Base-by-base conservation (phyloP, 2,797 vertebrate genomes). In the Molossus alvarezi region DNA sequence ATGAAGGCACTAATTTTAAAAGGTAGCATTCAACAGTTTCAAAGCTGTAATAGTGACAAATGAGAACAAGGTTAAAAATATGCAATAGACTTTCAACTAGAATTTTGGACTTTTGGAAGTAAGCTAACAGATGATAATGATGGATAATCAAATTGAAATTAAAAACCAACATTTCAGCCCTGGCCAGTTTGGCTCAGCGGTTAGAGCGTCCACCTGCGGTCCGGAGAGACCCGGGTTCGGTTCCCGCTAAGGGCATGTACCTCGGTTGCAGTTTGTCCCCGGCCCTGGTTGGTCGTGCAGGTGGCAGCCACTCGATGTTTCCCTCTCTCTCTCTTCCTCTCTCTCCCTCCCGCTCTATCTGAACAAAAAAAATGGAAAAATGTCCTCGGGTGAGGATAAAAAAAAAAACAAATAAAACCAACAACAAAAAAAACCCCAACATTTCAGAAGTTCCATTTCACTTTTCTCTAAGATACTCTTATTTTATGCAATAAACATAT, bases 371-470 rank as follows among this genome's bases (percentile, higher is more conserved):
- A 33, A 33, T 33, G 33, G 33, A 33, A 33, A 33, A 33, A 33
- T 33, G 33, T 33, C 33, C 33, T 33, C 33, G 33, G 33, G 33
- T 33, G 33, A 33, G 33, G 33, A 33, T 33, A 33, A 33, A 33
- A 33, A 33, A 33, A 33, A 33, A 33, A 33, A 33, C 2, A 33
- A 33, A n/a, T n/a, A n/a, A 33, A 33, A 33, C 33, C 33, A 33
- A 2, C 33, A 33, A 33, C 33, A 33, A 33, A 33, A 33, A 33
- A 33, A 33, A 2, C 33, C 33, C 5, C 1, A 71, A 25, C 2
- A 77, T 73, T 87, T 87, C 33, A 69, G 64, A 84, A 53, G 5
- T 81, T 96, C 4, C 9, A 41, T 93, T 93, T 91, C 14, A 82
- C 23, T 37, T 88, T 95, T 55, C 20, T 79, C 3, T 86, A 82